Conservation (phyloP, 2,113 vertebrate genomes). For the Indri indri region DNA sequence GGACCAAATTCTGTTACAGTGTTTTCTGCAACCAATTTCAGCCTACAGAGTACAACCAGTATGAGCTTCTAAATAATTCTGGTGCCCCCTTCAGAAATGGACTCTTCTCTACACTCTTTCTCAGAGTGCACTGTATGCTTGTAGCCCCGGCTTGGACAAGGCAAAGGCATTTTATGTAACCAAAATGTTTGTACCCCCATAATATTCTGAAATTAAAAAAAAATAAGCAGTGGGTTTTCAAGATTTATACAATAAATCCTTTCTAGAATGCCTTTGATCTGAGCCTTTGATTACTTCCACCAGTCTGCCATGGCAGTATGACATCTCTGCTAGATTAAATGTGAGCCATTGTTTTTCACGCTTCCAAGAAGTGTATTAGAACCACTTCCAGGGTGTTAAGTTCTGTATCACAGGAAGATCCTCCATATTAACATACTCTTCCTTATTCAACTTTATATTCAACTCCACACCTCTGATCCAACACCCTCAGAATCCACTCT, state of each 20-base stretch:
- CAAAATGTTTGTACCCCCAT: too few relatives aligned
- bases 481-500: background rate
- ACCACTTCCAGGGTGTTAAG: background rate
- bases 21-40: background rate
- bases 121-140: too few relatives aligned
- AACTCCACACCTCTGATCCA: background rate
- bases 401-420: background rate
- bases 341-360: background rate
- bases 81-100: background rate
- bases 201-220: background rate
- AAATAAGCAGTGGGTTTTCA: background rate
- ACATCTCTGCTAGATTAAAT: background rate
- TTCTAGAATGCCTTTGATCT: background rate
- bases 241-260: background rate
- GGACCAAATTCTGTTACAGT: background rate
- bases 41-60: background rate
- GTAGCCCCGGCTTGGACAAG: too few relatives aligned
- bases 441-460: background rate
- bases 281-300: background rate
- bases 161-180: too few relatives aligned
- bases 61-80: background rate
- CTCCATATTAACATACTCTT: background rate
- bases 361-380: background rate
- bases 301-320: background rate
- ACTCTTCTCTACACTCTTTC: background rate